A percentile compares a stretch with the other conserved stretches of the same genome.
phyloP scores from a whole-genome alignment of 2,797 vertebrate species.

The Artibeus jamaicensis region DNA sequence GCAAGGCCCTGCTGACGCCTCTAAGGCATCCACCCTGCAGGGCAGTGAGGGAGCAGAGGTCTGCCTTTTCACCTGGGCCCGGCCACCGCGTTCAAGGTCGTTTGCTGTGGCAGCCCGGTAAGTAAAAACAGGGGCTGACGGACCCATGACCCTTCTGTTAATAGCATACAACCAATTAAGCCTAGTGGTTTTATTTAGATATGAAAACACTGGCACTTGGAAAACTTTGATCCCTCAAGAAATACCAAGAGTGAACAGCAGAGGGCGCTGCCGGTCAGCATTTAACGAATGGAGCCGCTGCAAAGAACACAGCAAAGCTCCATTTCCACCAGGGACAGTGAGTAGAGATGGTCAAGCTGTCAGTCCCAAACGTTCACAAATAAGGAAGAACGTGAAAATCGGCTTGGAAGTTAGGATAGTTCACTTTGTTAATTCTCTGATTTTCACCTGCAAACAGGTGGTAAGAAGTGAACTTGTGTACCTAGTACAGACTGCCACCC shows the following conservation, averaged over 20 bases:
- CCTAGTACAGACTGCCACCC: background rate
- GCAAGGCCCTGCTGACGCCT: background rate
- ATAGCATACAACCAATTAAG: background rate
- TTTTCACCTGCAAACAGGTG: background rate
- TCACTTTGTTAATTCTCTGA: background rate
- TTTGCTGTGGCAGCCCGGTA: background rate
- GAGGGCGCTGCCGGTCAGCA: background rate
- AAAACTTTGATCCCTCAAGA: background rate
- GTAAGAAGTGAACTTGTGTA: background rate
- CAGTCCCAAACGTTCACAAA: background rate
- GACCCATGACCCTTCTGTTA: background rate
- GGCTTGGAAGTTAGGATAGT: background rate
- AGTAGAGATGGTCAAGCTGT: background rate
- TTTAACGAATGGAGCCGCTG: background rate
- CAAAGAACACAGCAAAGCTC: background rate
- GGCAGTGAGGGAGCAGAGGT: background rate
- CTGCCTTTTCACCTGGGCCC: background rate
- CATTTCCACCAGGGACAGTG: background rate
- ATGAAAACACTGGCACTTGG: background rate
- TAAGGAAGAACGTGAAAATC: background rate
- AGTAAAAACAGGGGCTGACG: background rate
- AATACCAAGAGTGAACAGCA: background rate
- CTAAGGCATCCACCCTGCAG: background rate
- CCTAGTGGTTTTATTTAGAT: background rate
- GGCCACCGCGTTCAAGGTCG: background rate